Conservation (phyloP, 2,888 invertebrate species). For the Acronicta aceris region DNA sequence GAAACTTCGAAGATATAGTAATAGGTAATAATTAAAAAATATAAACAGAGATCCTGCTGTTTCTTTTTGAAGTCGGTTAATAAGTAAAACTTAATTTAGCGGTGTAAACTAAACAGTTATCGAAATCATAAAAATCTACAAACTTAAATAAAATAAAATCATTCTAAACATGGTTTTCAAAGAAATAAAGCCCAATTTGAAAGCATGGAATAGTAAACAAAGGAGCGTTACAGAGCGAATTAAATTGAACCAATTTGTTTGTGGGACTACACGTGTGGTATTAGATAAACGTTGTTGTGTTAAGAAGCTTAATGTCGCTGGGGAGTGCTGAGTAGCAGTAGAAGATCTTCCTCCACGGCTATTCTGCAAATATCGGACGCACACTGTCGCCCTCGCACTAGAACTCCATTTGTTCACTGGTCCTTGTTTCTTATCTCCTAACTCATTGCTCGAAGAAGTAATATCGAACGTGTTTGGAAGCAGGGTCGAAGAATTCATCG, state of each 20-base stretch:
- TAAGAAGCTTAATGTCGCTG: neutral
- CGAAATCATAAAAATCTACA: slow-evolving; percentile 26
- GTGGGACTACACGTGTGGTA: slow-evolving; percentile 2
- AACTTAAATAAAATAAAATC: slow-evolving; percentile 34
- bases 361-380: slow-evolving; percentile 15
- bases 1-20: no score
- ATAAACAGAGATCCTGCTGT: no score
- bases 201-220: slow-evolving; percentile 42
- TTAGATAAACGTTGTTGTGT: neutral
- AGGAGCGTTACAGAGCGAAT: slow-evolving; percentile 30
- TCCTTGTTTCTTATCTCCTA: slow-evolving; percentile 11
- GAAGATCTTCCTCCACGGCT: neutral
- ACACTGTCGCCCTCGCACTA: slow-evolving; percentile 6
- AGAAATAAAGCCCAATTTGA: slow-evolving; percentile 28
- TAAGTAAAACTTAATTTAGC: neutral
- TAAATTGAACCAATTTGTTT: slow-evolving; percentile 13
- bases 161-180: slow-evolving; percentile 36
- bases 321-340: neutral
- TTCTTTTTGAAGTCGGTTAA: no score
- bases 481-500: slow-evolving; percentile 84
- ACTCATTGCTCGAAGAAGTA: slow-evolving; percentile 80
- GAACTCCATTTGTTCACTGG: slow-evolving; percentile 23
- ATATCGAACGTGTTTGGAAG: slow-evolving; percentile 79
- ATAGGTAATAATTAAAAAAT: no score
- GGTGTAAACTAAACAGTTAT: neutral